Evolutionary conservation across 2,888 invertebrate species (phyloP), one percentile per base, ranked within the genome.

Genomic region (Aphodius granarius): DNA sequence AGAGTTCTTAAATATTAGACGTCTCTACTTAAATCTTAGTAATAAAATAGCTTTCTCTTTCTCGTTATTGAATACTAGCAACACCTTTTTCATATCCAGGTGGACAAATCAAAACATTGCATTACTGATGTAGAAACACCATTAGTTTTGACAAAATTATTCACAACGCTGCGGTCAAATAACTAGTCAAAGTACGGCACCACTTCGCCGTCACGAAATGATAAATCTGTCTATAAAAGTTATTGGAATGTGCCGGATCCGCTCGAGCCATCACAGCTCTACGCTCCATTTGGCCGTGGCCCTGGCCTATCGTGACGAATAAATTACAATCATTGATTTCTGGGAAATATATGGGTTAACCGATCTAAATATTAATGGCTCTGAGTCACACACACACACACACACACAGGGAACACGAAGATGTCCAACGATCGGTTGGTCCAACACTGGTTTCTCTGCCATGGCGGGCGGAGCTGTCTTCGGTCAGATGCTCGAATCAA

Each of bases 271-370:
- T 43, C 43, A 43, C 43, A 6, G 43, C 43, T 68, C 68, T 68
- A 68, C 68, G 68, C 68, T 68, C 68, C 68, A 68, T 68, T 68
- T 68, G 68, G 68, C 22, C 20, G 21, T 68, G 68, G 68, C 22
- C 20, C 18, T 68, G 68, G 68, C 68, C n/a, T 68, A 68, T 68
- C 68, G 68, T 20, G 5, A n/a, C 20, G 68, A 68, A 68, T 68
- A 68, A 68, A 68, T 68, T 68, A 68, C 68, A 68, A 19, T 68
- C 68, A 21, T 68, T 68, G 68, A 68, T 68, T 68, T 68, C 68
- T 68, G 68, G 68, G 68, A 68, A 68, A 68, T 68, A 68, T 68
- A 68, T 68, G 68, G 68, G 68, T 68, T 68, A 68, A 68, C 68
- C 68, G 68, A 21, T 68, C 68, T 20, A 68, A 68, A 68, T 68